Base-by-base conservation (phyloP, 1,140 invertebrate genomes). In the Telenomus remus region DNA sequence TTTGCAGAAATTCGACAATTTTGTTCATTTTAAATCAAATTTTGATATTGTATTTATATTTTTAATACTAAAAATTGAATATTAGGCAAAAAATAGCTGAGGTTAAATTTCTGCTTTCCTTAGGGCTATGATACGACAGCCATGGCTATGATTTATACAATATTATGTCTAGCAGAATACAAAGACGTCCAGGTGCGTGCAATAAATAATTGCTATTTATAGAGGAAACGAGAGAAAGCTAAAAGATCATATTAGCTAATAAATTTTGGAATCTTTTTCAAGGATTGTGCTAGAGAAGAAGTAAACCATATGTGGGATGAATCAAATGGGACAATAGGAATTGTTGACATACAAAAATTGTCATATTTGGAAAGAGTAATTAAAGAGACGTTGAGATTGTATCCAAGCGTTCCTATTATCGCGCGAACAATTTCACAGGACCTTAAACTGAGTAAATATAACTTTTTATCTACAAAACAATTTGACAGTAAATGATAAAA, bases 351-450 rank as follows among this genome's bases (percentile, higher is more conserved):
- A 5, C 63, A 81, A 19, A 69, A 74, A 12, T 48, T 66, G 4
- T 55, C 50, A n/a, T 73, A 73, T 16, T 43, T 73, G 4, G 70
- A 73, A 27, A 48, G 70, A 9, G 55, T 66, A 0, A 66, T 73
- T 55, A 73, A 73, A 50, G 70, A 73, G 55, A 46, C 61, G 1
- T 44, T 73, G n/a, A 57, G 70, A 15, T 0, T 73, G n/a, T 73
- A 35, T 33, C 93, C 93, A 35, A 92, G 92, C 56, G 93, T 95
- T 5, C 93, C 93, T 4, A 89, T 93, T 64, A 91, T 95, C 82
- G 90, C 89, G 0, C 86, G 94, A 73, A 82, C 85, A 54, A 77
- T 93, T 11, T 86, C 80, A 39, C 90, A 94, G 78, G 91, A 92
- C 68, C 76, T 91, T 1, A 75, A 87, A 65, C 83, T 92, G 35